Percentiles rank a stretch among this genome's conserved stretches.
These are phyloP conservation scores for Microplitis demolitor DNA, from an alignment of 1,140 invertebrate species.

Conservation along the genomic window DNA sequence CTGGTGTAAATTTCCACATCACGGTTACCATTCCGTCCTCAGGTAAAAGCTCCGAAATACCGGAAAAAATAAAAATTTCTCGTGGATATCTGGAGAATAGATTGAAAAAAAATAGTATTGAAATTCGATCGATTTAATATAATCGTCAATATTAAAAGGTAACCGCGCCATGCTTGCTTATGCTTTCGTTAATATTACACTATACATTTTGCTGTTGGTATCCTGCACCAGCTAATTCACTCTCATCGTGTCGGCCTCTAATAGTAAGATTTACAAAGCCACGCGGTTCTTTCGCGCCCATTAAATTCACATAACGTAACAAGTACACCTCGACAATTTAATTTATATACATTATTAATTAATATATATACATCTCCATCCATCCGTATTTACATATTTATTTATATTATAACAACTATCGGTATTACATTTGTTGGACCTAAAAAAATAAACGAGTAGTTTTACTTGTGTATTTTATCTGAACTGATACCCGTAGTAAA, in stretches of 20 bases:
- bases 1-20: no score
- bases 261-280: slow-evolving; percentile 20
- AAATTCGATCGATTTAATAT: background rate
- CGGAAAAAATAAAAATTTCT: no score
- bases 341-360: background rate
- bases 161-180: slow-evolving; percentile 19
- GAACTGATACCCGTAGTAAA: background rate
- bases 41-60: no score
- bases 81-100: no score
- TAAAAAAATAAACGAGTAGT: background rate
- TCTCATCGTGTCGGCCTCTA: slow-evolving; percentile 27
- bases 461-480: background rate
- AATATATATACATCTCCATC: no score
- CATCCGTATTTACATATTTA: background rate
- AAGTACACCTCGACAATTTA: background rate
- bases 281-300: slow-evolving; percentile 23
- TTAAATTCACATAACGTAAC: background rate
- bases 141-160: background rate
- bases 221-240: slow-evolving; percentile 13
- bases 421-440: no score
- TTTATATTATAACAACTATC: background rate
- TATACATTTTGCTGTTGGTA: no score
- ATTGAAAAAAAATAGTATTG: background rate
- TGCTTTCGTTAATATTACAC: no score
- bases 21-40: no score